phyloP scores from a whole-genome alignment of 2,888 invertebrate genomes.

The Ptycholaimellus sp. region DNA sequence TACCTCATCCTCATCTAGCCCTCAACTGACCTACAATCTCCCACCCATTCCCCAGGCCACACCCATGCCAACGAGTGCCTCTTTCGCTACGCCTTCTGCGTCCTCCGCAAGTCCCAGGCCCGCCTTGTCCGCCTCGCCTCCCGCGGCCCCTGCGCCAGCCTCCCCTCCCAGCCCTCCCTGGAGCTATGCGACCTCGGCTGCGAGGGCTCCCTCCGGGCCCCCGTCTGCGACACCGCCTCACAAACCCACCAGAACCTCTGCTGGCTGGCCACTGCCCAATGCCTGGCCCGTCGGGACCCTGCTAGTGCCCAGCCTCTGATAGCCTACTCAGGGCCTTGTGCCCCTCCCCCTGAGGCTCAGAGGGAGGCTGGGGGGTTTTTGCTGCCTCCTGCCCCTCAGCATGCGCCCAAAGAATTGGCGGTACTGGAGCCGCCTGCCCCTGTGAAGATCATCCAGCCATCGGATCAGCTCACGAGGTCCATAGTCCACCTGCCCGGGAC shows the following conservation, averaged over 20 bases:
- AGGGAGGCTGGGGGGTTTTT: too few species aligned
- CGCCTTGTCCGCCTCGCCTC: neutral
- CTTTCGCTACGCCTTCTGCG: constrained; percentile 4
- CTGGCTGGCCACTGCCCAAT: neutral
- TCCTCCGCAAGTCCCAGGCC: constrained; percentile 1
- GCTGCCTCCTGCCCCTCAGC: too few species aligned
- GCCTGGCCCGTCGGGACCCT: neutral
- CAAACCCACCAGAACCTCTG: constrained; percentile 1
- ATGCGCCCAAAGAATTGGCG: too few species aligned
- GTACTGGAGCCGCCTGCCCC: too few species aligned
- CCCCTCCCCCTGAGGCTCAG: too few species aligned
- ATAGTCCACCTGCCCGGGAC: too few species aligned
- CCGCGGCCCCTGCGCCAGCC: neutral
- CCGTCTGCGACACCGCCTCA: neutral
- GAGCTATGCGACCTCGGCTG: neutral
- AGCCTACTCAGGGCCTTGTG: constrained; percentile 1
- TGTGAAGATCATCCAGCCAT: too few species aligned
- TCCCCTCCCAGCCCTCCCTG: neutral
- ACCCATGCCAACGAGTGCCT: constrained; percentile 5
- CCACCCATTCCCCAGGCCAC: constrained; percentile 2
- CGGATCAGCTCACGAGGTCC: too few species aligned
- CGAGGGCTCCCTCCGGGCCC: neutral
- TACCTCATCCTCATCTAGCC: too few species aligned
- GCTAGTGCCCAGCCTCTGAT: neutral
- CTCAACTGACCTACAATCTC: too few species aligned